These are phyloP conservation scores for Porites evermanni DNA, from an alignment of 92 coral and sea anemone genomes.

Conservation along the genomic window DNA sequence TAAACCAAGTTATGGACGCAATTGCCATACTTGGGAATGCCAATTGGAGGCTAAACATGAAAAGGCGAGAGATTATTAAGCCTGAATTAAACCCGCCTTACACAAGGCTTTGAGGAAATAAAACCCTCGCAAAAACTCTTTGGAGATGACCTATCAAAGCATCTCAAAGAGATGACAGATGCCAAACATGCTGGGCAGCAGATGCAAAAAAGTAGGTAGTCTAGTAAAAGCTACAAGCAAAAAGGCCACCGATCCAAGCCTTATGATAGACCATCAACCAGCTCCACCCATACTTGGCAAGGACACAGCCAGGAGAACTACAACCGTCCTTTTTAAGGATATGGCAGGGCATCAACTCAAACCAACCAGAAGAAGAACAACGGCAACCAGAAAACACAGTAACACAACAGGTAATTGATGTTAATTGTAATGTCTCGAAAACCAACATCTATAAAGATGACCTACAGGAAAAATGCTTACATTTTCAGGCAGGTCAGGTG, in stretches of 20 bases:
- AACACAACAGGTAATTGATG: neutral
- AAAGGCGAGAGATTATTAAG: constrained; percentile 42
- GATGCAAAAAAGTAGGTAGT: constrained; percentile 18
- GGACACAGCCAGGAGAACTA: neutral
- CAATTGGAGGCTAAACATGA: constrained; percentile 56
- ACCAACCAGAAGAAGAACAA: neutral
- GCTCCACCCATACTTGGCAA: neutral
- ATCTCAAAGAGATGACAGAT: neutral
- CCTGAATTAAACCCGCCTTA: neutral
- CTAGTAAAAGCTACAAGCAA: neutral
- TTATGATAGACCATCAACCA: constrained; percentile 25
- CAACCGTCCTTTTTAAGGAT: constrained; percentile 33
- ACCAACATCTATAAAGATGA: neutral
- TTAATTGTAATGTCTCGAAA: neutral
- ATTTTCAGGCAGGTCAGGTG: constrained; percentile 36
- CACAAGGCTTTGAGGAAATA: constrained; percentile 13
- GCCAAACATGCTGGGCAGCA: constrained; percentile 9
- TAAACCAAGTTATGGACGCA: constrained; percentile 61
- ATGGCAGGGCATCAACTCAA: constrained; percentile 44
- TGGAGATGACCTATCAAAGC: constrained; percentile 20
- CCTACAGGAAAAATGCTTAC: neutral
- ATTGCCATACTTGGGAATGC: constrained; percentile 59
- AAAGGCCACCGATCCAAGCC: neutral
- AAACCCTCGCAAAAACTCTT: constrained; percentile 47
- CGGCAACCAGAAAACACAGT: neutral